These are phyloP conservation scores for Thryonomys swinderianus DNA, from an alignment of 2,113 vertebrate species.

Conservation along the genomic window DNA sequence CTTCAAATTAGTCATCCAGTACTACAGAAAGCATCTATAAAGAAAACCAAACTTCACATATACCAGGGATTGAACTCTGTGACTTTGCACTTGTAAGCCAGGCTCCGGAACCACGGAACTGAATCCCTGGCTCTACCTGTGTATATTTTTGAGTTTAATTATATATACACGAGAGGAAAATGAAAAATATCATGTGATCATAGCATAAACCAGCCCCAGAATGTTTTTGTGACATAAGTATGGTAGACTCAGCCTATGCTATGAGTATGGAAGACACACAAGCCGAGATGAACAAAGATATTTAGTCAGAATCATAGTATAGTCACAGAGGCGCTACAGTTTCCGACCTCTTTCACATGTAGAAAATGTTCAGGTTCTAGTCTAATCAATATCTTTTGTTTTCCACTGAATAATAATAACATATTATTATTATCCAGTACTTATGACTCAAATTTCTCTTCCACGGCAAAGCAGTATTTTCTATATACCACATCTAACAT, in stretches of 20 bases:
- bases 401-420: slow-evolving; percentile 59
- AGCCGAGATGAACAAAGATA: not conserved
- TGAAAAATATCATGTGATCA: not conserved
- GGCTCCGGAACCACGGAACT: too few relatives aligned
- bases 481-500: slow-evolving; percentile 78
- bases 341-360: not conserved
- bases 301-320: not conserved
- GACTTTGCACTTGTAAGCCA: too few relatives aligned
- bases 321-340: not conserved
- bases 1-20: not conserved
- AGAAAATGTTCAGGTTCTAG: not conserved
- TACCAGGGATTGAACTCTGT: too few relatives aligned
- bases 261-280: not conserved
- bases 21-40: not conserved
- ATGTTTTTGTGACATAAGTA: not conserved
- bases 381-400: not conserved
- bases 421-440: slow-evolving; percentile 76
- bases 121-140: not conserved
- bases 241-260: not conserved
- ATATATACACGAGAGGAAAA: not conserved
- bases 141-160: not conserved
- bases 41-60: not conserved
- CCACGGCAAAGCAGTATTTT: slow-evolving; percentile 78
- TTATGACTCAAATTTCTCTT: slow-evolving; percentile 81
- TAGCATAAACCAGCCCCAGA: not conserved